Evolutionary conservation across 2,797 vertebrate genomes (phyloP).

Genomic region (Lates japonicus): DNA sequence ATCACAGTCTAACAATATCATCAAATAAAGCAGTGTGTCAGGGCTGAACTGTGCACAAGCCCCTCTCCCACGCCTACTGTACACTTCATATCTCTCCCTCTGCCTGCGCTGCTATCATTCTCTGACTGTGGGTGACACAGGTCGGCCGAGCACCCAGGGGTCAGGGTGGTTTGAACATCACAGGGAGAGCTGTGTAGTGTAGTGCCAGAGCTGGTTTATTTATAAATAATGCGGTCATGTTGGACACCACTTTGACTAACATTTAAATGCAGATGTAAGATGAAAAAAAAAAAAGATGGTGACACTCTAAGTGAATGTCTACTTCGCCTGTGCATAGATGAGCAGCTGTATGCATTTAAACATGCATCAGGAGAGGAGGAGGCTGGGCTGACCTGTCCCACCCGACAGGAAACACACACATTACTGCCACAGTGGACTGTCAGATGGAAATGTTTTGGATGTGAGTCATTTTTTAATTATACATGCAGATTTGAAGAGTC

Average conservation of each 20-base stretch:
- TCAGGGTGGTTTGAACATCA: slow-evolving; percentile 20
- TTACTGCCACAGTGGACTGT: slow-evolving; percentile 23
- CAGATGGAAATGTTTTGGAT: slow-evolving; percentile 68
- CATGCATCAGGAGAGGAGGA: too few species aligned
- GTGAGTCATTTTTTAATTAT: slow-evolving; percentile 63
- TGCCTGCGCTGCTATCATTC: slow-evolving; percentile 28
- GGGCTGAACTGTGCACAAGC: slow-evolving; percentile 20
- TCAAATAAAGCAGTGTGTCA: slow-evolving; percentile 36
- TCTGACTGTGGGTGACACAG: slow-evolving; percentile 28
- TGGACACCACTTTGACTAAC: slow-evolving; percentile 21
- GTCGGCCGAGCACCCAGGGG: slow-evolving; percentile 19
- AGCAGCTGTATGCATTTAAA: too few species aligned
- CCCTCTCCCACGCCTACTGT: slow-evolving; percentile 12
- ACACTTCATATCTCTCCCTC: slow-evolving; percentile 18
- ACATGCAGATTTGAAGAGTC: slow-evolving; percentile 71
- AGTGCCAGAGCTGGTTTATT: slow-evolving; percentile 30
- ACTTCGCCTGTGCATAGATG: neutral
- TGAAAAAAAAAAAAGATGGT: slow-evolving; percentile 5
- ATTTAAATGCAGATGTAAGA: slow-evolving; percentile 21
- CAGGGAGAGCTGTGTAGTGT: slow-evolving; percentile 23
- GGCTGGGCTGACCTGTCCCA: too few species aligned
- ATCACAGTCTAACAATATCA: slow-evolving; percentile 20
- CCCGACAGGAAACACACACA: slow-evolving; percentile 38
- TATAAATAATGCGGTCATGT: slow-evolving; percentile 15
- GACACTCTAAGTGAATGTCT: slow-evolving; percentile 4